phyloP scores from a whole-genome alignment of 2,797 vertebrate genomes.

The Acropternis orthonyx region DNA sequence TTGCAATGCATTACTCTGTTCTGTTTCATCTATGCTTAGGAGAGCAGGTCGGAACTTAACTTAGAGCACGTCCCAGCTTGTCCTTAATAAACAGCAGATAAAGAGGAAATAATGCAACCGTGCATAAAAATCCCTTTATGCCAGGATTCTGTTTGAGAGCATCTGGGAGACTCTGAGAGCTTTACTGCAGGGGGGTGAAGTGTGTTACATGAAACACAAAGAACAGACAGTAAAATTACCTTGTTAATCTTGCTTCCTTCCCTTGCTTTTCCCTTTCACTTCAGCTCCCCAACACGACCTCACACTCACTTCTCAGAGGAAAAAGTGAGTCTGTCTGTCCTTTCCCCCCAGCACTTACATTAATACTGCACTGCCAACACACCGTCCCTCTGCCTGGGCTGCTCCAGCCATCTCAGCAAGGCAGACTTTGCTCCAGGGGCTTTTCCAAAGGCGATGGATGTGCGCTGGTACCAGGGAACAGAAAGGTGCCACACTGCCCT shows the following conservation, averaged over 20 bases:
- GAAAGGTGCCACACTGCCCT: not conserved
- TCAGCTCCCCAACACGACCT: not conserved
- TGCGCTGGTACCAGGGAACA: not conserved
- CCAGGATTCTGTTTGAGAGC: not conserved
- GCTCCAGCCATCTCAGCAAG: not conserved
- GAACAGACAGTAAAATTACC: not conserved
- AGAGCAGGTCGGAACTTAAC: not conserved
- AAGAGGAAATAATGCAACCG: not conserved
- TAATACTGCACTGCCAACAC: not conserved
- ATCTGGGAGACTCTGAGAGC: not conserved
- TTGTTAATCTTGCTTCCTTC: not conserved
- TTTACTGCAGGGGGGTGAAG: not conserved
- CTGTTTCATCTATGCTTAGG: not conserved
- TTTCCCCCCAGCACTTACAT: not conserved
- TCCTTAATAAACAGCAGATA: not conserved
- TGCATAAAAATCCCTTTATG: not conserved
- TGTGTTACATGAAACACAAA: not conserved
- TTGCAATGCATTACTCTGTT: not conserved
- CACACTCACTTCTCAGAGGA: not conserved
- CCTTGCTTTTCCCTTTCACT: not conserved
- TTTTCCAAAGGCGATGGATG: not conserved
- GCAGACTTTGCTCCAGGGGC: not conserved
- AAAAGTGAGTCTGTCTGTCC: not conserved
- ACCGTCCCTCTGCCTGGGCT: not conserved
- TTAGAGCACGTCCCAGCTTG: not conserved